Evolutionary conservation across 2,113 vertebrate genomes (phyloP), one percentile per base, ranked within the genome.

Genomic region (Coptodon bakossiorum): DNA sequence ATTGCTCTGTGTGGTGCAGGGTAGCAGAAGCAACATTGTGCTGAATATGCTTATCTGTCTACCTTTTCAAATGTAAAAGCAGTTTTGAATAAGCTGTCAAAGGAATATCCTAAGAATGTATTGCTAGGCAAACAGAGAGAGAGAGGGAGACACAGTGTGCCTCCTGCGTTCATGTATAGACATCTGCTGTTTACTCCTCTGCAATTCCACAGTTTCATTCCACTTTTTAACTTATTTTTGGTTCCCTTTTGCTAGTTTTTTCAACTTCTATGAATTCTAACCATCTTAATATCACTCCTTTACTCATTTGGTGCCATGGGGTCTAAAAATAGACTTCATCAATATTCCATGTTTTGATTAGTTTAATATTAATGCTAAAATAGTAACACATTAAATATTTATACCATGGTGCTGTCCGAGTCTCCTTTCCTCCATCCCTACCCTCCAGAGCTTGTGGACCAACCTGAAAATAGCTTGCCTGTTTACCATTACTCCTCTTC

Each of bases 331-430:
- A 95, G 86, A 81, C 8, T 89, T 93, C 73, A 92, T 96, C 84
- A 95, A 95, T 96, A 92, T 87, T 95, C 82, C 88, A 96, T 92
- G 89, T 92, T 96, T 94, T 95, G 90, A 96, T 96, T 54, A 84
- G 92, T 93, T 96, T 96, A 94, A 96, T 96, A 96, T 96, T 95
- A 92, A 93, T 93, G 89, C 88, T 90, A 89, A 94, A 96, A 95
- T 96, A 95, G 94, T 95, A 95, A 94, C 93, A 31, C 91, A 95
- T 96, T 80, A 96, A 96, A 95, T 93, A 96, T 97, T 94, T 84
- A 96, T 93, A 59, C 80, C 83, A 87, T 88, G 81, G 71, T 45
- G 86, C 91, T 88, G 92, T 91, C 92, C 82, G 16, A 92, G 93
- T 90, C 87, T 81, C 85, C 52, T 11, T 4, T 73, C 82, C 82